Base-by-base conservation (phyloP, 2,113 vertebrate species). In the Zosterops borbonicus region DNA sequence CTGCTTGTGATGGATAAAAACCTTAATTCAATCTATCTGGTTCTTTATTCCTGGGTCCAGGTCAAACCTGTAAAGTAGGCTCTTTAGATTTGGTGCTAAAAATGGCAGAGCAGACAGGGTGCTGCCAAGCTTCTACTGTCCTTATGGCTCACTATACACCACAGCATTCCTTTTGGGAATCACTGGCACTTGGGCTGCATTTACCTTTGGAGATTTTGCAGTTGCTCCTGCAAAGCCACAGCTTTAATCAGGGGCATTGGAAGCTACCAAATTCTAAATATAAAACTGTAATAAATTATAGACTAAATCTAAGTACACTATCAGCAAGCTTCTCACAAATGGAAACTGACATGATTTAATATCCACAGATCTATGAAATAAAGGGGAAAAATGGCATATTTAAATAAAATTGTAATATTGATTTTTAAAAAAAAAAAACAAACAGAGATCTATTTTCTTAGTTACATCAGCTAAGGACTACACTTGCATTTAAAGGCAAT, bases 311-410 rank as follows among this genome's bases (percentile, higher is more conserved):
- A 46, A 22, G 6, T 37, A 52, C 37, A 71, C 24, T 14, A 83
- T 73, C 52, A 39, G 12, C 42, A 64, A 60, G 56, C 11, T 76
- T 75, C n/a, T 86, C 41, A 80, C 37, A 77, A 92, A 94, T 83
- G 46, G 29, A 92, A 73, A 60, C 24, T 52, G 75, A 65, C 53
- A 53, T 65, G 29, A 94, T 86, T 86, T 90, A 90, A 92, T 94
- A 88, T 44, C 53, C 50, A n/a, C 46, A 80, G 37, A 76, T 69
- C 27, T 68, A 83, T 55, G n/a, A 79, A 53, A 92, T n/a, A 77
- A 74, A 65, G 28, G n/a, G 39, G 85, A 83, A 18, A 41, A 73
- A 86, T 2, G 2, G 16, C 49, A 49, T 63, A 88, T 80, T 37
- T 88, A 44, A 93, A 90, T 92, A 44, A 52, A 87, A 88, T 62